These are phyloP conservation scores for Drosophila seguyi DNA, from an alignment of 1,140 invertebrate genomes.

Conservation along the genomic window DNA sequence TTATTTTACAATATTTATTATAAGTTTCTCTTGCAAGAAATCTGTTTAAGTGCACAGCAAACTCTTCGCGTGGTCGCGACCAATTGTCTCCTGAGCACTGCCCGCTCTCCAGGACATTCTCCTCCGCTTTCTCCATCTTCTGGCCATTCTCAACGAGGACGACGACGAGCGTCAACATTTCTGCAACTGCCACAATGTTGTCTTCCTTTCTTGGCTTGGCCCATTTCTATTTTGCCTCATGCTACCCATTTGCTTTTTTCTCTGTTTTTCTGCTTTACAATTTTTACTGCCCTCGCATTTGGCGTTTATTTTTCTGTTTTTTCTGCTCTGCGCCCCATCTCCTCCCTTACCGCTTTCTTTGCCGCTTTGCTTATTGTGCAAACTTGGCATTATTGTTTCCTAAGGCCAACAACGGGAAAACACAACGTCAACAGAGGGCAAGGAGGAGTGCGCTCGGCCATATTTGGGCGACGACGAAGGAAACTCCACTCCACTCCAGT, in stretches of 20 bases:
- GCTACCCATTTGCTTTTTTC: conserved; percentile 30
- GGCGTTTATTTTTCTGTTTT: conserved; percentile 57
- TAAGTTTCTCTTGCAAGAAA: neutral
- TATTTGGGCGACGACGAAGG: conserved; percentile 19
- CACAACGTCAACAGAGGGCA: conserved; percentile 76
- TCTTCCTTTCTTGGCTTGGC: conserved; percentile 67
- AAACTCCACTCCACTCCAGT: conserved; percentile 16
- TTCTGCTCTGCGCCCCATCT: neutral
- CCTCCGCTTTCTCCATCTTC: neutral
- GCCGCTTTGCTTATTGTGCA: conserved; percentile 76
- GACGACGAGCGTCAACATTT: conserved; percentile 70
- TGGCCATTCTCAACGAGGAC: conserved; percentile 5
- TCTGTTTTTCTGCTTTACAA: conserved; percentile 66
- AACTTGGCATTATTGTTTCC: conserved; percentile 84
- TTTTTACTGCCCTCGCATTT: conserved; percentile 80
- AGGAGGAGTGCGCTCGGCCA: conserved; percentile 46
- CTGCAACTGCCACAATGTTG: conserved; percentile 83
- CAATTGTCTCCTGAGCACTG: conserved; percentile 57
- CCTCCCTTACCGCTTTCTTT: conserved; percentile 19
- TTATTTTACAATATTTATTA: neutral
- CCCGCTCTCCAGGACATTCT: conserved; percentile 13
- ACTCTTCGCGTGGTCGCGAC: conserved; percentile 55
- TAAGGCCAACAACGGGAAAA: conserved; percentile 80
- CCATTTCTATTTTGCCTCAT: conserved; percentile 63
- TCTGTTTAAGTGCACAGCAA: conserved; percentile 49